Percentiles rank a stretch among this genome's conserved stretches.
Conservation (phyloP, 2,797 vertebrate genomes). For the Pitangus sulphuratus region DNA sequence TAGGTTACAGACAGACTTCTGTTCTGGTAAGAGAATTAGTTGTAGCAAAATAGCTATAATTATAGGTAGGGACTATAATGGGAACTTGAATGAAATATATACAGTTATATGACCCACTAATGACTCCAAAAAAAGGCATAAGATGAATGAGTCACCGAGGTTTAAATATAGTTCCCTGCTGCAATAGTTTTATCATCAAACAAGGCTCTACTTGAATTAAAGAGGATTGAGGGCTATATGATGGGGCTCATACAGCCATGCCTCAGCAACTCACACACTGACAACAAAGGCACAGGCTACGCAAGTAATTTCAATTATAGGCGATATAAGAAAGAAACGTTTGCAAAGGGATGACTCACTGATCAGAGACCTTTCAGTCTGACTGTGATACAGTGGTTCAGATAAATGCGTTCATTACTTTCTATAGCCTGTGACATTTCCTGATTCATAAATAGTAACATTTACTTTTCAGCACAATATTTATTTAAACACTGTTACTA, state of each 20-base stretch:
- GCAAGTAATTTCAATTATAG: conserved; percentile 15
- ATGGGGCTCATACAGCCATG: background rate
- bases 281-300: background rate
- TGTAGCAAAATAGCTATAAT: background rate
- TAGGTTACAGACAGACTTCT: background rate
- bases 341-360: conserved; percentile 44
- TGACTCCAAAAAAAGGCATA: conserved; percentile 17
- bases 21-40: background rate
- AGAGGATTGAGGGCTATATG: background rate
- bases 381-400: conserved; percentile 6
- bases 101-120: conserved; percentile 20
- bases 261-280: background rate
- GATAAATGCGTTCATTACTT: conserved; percentile 48
- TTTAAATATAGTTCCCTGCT: conserved; percentile 35
- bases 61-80: background rate
- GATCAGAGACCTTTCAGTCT: conserved; percentile 35
- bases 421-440: conserved; percentile 49
- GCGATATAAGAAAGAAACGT: background rate
- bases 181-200: background rate
- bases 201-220: background rate
- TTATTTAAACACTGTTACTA: conserved; percentile 35
- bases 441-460: conserved; percentile 52
- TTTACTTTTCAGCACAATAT: conserved; percentile 54
- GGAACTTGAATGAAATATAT: conserved; percentile 26
- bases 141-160: background rate